A percentile compares a stretch with the other conserved stretches of the same genome.
Evolutionary conservation across 2,113 vertebrate species (phyloP).

Genomic region (Clupea harengus): DNA sequence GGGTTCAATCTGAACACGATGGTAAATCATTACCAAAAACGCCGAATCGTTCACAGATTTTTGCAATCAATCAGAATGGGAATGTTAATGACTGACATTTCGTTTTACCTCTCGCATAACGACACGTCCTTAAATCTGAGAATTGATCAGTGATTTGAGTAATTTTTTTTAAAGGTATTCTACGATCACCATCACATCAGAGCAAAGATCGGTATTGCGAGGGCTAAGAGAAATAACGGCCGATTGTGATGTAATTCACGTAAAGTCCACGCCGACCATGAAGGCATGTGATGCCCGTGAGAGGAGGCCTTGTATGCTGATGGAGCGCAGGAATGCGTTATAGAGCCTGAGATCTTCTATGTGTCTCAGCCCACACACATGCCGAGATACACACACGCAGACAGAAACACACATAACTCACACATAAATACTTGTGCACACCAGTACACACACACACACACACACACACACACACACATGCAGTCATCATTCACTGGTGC

Average conservation of each 20-base stretch:
- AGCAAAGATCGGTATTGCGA: background rate
- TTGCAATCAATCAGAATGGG: background rate
- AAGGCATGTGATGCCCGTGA: background rate
- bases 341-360: background rate
- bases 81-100: background rate
- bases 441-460: background rate
- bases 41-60: background rate
- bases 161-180: background rate
- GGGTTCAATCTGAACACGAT: background rate
- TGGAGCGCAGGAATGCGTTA: background rate
- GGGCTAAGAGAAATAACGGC: background rate
- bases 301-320: slow-evolving; percentile 1
- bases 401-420: background rate
- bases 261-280: background rate
- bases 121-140: background rate
- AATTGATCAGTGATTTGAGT: background rate
- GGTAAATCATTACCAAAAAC: background rate
- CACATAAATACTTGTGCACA: background rate
- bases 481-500: too few species aligned
- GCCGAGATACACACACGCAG: slow-evolving; percentile 3
- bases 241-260: background rate
- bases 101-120: background rate
- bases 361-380: background rate
- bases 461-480: background rate
- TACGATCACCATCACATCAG: background rate